phyloP scores from a whole-genome alignment of 2,113 vertebrate species.

The Nyctereutes procyonoides region DNA sequence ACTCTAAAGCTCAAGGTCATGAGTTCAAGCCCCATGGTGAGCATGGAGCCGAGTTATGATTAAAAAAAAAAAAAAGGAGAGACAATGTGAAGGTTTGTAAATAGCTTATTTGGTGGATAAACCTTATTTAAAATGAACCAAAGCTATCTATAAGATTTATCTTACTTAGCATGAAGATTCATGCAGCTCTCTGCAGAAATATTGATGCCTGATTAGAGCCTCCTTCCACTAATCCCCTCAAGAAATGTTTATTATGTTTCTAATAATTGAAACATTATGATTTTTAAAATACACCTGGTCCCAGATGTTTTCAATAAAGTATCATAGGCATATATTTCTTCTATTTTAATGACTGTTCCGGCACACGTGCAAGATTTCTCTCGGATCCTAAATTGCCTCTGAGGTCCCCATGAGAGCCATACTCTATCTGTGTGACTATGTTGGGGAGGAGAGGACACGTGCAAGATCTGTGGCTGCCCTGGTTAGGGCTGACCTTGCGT shows the following conservation, averaged over 20 bases:
- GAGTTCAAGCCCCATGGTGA: background rate
- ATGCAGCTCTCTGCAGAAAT: background rate
- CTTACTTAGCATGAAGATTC: background rate
- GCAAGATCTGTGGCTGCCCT: rapidly evolving
- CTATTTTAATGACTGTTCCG: background rate
- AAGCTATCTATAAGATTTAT: background rate
- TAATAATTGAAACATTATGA: background rate
- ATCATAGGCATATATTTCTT: rapidly evolving
- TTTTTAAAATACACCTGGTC: background rate
- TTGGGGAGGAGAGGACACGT: background rate
- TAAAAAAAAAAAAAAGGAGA: background rate
- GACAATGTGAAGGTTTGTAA: background rate
- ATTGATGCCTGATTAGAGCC: background rate
- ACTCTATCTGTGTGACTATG: background rate
- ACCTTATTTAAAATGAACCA: background rate
- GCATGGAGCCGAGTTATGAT: background rate
- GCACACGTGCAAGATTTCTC: background rate
- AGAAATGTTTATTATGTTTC: background rate
- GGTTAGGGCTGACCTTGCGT: too few relatives aligned
- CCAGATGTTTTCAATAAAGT: background rate
- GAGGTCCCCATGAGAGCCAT: background rate
- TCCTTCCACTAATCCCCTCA: background rate
- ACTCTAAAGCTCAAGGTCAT: background rate
- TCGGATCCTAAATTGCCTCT: background rate
- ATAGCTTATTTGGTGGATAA: background rate